phyloP scores from a whole-genome alignment of 23 tunicate genomes.

The Trididemnum miniatum region DNA sequence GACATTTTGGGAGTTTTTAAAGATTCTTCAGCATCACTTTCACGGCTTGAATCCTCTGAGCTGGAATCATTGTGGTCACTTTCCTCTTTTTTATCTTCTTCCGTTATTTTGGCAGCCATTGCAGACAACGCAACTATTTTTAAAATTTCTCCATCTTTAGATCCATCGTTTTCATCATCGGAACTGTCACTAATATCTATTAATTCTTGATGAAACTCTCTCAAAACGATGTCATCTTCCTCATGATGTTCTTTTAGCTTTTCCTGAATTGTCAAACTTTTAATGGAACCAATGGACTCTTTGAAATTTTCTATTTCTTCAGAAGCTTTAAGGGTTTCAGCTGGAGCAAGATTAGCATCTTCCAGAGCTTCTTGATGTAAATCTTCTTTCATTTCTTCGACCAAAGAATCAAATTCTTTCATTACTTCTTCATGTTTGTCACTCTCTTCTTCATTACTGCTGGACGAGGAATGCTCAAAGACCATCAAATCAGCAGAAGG shows the following conservation, averaged over 20 bases:
- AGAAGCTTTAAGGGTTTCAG: too few species aligned
- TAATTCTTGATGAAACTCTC: background rate
- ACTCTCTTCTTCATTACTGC: background rate
- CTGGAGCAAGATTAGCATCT: conserved; percentile 2
- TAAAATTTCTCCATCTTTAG: background rate
- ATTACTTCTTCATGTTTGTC: conserved; percentile 19
- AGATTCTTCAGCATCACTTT: background rate
- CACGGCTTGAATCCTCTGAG: background rate
- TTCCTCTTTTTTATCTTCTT: conserved; percentile 28
- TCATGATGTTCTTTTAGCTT: conserved; percentile 16
- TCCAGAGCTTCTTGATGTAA: background rate
- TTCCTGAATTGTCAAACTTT: too few species aligned
- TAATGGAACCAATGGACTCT: too few species aligned
- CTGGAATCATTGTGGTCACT: conserved; percentile 9
- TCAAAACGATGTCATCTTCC: conserved; percentile 16
- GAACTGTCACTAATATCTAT: background rate
- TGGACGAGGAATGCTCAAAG: background rate
- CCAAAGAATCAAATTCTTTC: background rate
- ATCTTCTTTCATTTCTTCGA: conserved; percentile 31
- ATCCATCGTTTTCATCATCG: background rate
- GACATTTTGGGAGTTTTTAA: too few species aligned
- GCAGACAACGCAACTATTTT: conserved; percentile 14
- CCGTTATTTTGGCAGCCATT: conserved; percentile 14
- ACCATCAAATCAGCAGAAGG: background rate
- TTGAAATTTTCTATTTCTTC: too few species aligned